A percentile compares a stretch with the other conserved stretches of the same genome.
phyloP scores from a whole-genome alignment of 2,113 vertebrate species.

The Tylochromis polylepis region DNA sequence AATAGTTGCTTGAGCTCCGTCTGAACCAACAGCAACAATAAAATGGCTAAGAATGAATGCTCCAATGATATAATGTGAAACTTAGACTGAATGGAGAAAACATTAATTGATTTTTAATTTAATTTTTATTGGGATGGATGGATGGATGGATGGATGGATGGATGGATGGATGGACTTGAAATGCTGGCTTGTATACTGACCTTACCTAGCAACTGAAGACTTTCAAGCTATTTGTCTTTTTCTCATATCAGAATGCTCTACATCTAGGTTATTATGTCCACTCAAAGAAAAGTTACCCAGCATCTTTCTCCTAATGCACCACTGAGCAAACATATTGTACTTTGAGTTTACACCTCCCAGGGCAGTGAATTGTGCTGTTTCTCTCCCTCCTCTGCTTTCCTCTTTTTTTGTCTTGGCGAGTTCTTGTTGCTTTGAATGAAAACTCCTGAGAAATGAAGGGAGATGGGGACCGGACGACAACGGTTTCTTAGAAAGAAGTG shows the following conservation, averaged over 20 bases:
- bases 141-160: background rate
- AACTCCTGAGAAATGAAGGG: slow-evolving; percentile 28
- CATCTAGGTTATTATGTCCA: background rate
- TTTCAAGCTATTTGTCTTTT: background rate
- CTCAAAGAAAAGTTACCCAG: background rate
- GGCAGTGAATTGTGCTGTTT: background rate
- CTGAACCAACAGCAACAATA: background rate
- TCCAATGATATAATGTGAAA: background rate
- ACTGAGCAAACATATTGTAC: background rate
- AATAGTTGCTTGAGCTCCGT: background rate
- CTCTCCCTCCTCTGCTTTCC: background rate
- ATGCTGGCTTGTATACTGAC: background rate
- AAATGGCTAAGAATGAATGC: background rate
- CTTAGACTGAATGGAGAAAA: background rate
- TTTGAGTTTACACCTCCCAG: background rate
- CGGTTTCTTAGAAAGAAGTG: slow-evolving; percentile 18
- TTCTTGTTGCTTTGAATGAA: background rate
- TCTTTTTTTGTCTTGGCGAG: background rate
- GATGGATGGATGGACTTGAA: background rate
- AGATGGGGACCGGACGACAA: slow-evolving; percentile 13
- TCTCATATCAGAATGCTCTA: background rate
- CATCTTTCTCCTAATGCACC: background rate
- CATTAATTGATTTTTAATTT: too few species aligned
- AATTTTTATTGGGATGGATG: background rate
- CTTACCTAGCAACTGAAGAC: background rate